Evolutionary conservation across 2,797 vertebrate species (phyloP).

Genomic region (Chloroceryle amazona): DNA sequence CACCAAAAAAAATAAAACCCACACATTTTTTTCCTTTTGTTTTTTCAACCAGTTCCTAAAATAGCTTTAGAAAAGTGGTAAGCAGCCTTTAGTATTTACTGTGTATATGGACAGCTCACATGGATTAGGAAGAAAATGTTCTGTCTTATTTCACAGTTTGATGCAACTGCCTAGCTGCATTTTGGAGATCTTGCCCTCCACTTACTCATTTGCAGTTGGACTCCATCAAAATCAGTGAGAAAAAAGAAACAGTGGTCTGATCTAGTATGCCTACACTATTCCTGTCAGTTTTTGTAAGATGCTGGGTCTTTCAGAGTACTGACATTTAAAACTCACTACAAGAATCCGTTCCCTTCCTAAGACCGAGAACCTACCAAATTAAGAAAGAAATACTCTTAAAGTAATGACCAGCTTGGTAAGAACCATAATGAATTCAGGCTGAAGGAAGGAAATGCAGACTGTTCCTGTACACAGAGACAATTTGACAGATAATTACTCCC

Average conservation of each 20-base stretch:
- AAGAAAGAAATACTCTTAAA: neutral
- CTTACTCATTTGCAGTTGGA: neutral
- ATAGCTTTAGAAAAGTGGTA: neutral
- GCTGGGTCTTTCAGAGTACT: neutral
- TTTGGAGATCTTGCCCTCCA: neutral
- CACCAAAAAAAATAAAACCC: neutral
- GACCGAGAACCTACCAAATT: neutral
- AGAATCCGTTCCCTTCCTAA: neutral
- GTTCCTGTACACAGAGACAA: neutral
- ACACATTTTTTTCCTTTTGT: neutral
- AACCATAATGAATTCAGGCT: neutral
- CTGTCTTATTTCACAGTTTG: neutral
- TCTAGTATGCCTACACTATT: neutral
- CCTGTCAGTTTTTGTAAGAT: neutral
- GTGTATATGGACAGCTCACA: neutral
- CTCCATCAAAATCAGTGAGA: neutral
- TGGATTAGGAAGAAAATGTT: neutral
- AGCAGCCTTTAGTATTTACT: neutral
- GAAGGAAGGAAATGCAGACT: neutral
- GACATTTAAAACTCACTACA: neutral
- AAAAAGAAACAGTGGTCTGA: neutral
- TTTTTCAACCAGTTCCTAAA: neutral
- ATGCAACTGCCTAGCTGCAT: neutral
- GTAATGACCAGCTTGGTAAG: neutral
- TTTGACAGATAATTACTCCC: conserved; percentile 32